A percentile compares a stretch with the other conserved stretches of the same genome.
Conservation (phyloP, 2,797 vertebrate species). For the Chiloscyllium punctatum region DNA sequence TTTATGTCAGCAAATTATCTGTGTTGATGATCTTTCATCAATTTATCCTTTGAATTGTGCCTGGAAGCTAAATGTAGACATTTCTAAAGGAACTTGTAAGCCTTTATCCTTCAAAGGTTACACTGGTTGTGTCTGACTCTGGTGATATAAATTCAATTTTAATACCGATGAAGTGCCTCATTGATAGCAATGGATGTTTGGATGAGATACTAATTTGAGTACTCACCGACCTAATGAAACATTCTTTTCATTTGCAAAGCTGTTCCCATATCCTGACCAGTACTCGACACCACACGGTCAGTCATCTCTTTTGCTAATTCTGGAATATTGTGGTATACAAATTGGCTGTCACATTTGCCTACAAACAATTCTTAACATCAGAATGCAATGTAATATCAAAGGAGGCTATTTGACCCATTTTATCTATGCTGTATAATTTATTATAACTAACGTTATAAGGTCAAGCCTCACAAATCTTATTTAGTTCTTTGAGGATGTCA, state of each 20-base stretch:
- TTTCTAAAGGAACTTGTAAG: background rate
- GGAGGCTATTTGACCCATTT: background rate
- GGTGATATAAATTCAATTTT: background rate
- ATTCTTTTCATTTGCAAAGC: background rate
- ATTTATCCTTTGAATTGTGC: background rate
- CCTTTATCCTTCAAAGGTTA: background rate
- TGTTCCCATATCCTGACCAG: background rate
- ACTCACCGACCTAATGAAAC: background rate
- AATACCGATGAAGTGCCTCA: background rate
- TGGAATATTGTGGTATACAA: background rate
- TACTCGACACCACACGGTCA: background rate
- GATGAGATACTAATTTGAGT: background rate
- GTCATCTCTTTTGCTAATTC: background rate
- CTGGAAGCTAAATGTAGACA: background rate
- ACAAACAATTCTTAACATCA: background rate
- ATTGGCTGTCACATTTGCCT: background rate
- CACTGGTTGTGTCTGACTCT: background rate
- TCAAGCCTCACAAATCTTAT: too few species aligned
- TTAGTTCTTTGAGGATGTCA: too few species aligned
- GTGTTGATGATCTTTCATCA: background rate
- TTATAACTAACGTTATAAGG: too few species aligned
- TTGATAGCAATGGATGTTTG: background rate
- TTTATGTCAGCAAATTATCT: background rate
- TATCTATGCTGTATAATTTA: background rate
- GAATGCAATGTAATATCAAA: background rate